These are phyloP conservation scores for Neoscelio sp. DNA, from an alignment of 2,888 invertebrate genomes.

Conservation along the genomic window DNA sequence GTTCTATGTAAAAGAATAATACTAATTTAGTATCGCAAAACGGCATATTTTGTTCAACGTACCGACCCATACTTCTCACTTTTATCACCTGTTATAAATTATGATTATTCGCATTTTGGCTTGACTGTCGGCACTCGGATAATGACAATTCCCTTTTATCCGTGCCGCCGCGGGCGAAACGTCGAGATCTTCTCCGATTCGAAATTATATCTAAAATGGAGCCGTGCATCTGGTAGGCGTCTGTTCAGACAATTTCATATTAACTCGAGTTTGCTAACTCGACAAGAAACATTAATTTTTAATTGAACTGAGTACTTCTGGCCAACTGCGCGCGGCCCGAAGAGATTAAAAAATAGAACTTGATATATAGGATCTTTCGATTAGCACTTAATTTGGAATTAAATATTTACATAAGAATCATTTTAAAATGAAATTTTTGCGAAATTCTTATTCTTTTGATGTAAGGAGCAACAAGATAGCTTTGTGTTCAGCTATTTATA, in stretches of 20 bases:
- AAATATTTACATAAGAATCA: too few relatives aligned
- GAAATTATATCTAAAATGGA: constrained; percentile 28
- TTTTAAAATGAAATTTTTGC: too few relatives aligned
- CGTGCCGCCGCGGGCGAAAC: constrained; percentile 4
- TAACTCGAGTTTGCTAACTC: constrained; percentile 20
- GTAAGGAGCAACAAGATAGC: too few relatives aligned
- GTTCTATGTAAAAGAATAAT: too few relatives aligned
- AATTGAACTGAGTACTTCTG: constrained; percentile 17
- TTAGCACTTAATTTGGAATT: neutral
- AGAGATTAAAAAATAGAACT: neutral
- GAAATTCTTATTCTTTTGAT: too few relatives aligned
- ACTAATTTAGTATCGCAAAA: neutral
- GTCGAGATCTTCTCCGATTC: constrained; percentile 18
- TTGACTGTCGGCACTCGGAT: constrained; percentile 38
- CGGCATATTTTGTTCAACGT: neutral
- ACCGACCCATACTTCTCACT: neutral
- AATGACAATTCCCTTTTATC: constrained; percentile 36
- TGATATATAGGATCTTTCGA: neutral
- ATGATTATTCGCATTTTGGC: constrained; percentile 30
- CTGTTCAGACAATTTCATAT: constrained; percentile 28
- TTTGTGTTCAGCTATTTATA: too few relatives aligned
- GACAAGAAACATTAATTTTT: constrained; percentile 19
- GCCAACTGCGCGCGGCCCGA: neutral
- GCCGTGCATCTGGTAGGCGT: constrained; percentile 18
- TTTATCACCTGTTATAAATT: constrained; percentile 33